Evolutionary conservation across 2,888 invertebrate genomes (phyloP).

Genomic region (Vanessa cardui): DNA sequence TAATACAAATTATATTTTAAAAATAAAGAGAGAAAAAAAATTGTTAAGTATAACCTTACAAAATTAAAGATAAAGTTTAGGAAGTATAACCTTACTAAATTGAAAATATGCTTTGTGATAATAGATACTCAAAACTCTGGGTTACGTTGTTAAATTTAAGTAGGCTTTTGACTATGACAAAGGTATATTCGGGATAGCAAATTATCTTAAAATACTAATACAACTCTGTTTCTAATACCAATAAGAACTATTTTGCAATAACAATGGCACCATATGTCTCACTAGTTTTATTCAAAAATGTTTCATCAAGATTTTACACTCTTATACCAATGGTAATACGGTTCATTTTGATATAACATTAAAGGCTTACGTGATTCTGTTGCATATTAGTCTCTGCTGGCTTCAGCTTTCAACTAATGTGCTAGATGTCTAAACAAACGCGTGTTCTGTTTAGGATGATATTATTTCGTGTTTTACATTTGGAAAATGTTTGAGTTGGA

Average conservation of each 20-base stretch:
- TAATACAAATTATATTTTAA: neutral
- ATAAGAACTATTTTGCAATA: neutral
- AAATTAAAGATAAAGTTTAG: too few species aligned
- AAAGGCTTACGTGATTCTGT: neutral
- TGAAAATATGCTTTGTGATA: neutral
- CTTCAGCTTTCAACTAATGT: conserved; percentile 8
- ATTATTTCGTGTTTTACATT: conserved; percentile 10
- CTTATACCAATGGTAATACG: neutral
- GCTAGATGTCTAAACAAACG: conserved; percentile 5
- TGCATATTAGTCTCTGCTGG: neutral
- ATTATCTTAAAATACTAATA: neutral
- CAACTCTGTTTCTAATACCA: neutral
- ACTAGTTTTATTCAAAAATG: neutral
- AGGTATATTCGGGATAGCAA: neutral
- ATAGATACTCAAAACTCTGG: neutral
- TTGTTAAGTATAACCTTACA: too few species aligned
- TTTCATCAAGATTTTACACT: neutral
- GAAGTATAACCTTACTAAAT: too few species aligned
- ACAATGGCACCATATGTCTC: neutral
- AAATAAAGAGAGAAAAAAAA: neutral
- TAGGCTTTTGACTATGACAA: neutral
- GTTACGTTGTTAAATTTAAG: neutral
- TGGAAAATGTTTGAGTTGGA: neutral
- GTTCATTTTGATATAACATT: neutral
- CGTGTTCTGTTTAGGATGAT: conserved; percentile 3